Percentiles rank a stretch among this genome's conserved stretches.
Conservation (phyloP, 2,888 invertebrate genomes). For the Drosophila aldrichi region DNA sequence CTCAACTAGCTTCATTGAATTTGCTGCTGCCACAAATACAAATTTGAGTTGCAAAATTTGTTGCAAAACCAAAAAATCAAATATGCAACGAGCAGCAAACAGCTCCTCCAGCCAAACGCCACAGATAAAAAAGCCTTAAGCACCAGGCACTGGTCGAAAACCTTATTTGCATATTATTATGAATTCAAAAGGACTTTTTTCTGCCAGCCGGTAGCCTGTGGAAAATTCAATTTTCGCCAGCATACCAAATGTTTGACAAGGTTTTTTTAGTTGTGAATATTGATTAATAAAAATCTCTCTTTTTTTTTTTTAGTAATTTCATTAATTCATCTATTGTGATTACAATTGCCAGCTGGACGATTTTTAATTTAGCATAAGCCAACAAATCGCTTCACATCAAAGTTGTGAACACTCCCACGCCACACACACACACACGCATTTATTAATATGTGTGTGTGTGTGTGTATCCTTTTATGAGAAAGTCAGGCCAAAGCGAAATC, state of each 20-base stretch:
- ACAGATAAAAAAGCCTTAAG: too few relatives aligned
- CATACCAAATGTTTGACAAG: slow-evolving; percentile 11
- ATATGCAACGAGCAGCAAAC: slow-evolving; percentile 59
- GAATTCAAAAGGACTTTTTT: slow-evolving; percentile 29
- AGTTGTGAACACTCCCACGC: slow-evolving; percentile 24
- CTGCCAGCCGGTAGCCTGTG: slow-evolving; percentile 1
- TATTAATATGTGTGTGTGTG: slow-evolving; percentile 19
- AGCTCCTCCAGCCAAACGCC: slow-evolving; percentile 33
- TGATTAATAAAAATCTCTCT: slow-evolving; percentile 14
- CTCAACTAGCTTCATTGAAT: slow-evolving; percentile 69
- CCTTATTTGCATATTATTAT: slow-evolving; percentile 68
- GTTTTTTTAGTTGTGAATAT: background rate
- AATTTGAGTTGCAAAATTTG: slow-evolving; percentile 62
- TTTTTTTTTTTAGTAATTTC: slow-evolving; percentile 3
- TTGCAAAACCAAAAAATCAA: slow-evolving; percentile 63
- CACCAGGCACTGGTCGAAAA: slow-evolving; percentile 30
- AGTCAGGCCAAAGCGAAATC: slow-evolving; percentile 37
- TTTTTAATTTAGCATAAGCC: slow-evolving; percentile 41
- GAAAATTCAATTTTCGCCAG: slow-evolving; percentile 26
- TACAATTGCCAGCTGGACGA: background rate
- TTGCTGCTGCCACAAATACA: slow-evolving; percentile 48
- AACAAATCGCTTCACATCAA: slow-evolving; percentile 51
- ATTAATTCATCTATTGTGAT: slow-evolving; percentile 6
- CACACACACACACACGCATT: background rate
- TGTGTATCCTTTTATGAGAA: slow-evolving; percentile 39